Evolutionary conservation across 2,797 vertebrate species (phyloP), one percentile per base, ranked within the genome.

Genomic region (Mycteria americana): DNA sequence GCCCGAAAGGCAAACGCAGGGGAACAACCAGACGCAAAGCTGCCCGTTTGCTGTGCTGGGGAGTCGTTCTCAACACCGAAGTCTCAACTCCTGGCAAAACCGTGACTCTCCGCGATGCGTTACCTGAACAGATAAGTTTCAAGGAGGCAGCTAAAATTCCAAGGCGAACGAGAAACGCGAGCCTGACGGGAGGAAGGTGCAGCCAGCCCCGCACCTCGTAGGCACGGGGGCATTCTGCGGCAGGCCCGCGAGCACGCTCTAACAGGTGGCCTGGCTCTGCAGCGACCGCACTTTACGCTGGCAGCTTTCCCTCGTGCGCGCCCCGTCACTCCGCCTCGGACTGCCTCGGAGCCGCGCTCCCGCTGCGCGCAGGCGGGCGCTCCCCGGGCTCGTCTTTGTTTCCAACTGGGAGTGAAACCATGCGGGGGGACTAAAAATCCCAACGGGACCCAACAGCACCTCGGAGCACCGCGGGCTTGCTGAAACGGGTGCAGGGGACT

Each of bases 211-310:
- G 6, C 60, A 17, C 4, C 53, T 9, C 6, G 7, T 5, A 5
- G 80, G 65, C 30, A 5, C 6, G 3, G 43, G 23, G 60, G 17
- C 5, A 3, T 51, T 24, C 43, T 41, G 76, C 6, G 11, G 79
- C 79, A 25, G 37, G 39, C 33, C 33, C 13, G 2, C 5, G 5
- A 19, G 51, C 54, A 6, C 0, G 9, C 57, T 90, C 82, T 9
- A 73, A 95, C 94, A 94, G 81, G 94, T 95, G 94, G 92, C 80
- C 93, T 13, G 6, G 74, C 50, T 41, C 59, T 6, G 41, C 89
- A 69, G 85, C 21, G 3, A 12, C 62, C 7, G 62, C 63, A 1
- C 70, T 79, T 11, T 0, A 1, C 0, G 2, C 87, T 37, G 63
- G 75, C 92, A 77, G 64, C 64, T 45, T 17, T 63, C 65, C 69